Evolutionary conservation across 2,797 vertebrate species (phyloP), one percentile per base, ranked within the genome.

Genomic region (Coregonus sp.): DNA sequence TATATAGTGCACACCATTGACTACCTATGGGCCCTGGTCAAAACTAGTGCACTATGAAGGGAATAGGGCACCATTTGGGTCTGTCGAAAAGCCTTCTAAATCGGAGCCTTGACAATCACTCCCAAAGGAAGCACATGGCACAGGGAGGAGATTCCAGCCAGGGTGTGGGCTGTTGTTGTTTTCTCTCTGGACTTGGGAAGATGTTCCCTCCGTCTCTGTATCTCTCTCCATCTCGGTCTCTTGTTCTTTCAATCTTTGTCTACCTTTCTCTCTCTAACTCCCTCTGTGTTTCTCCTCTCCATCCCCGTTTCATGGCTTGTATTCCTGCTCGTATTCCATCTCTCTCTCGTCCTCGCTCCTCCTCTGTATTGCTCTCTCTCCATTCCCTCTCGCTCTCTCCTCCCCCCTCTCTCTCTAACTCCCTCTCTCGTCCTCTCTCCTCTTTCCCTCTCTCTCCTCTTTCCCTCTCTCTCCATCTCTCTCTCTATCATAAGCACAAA

Each of bases 1-100:
- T 54, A 5, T 54, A 54, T 18, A 56, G 15, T 56, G 52, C 52
- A 56, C 52, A n/a, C 1, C 2, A n/a, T 56, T 56, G 52, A n/a
- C 40, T 47, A 47, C 40, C 9, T 47, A 11, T 47, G 52, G 52
- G 14, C 5, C 16, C 52, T 15, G 52, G 16, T 56, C 16, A 56
- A n/a, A 5, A 47, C 15, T 56, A 56, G 52, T 56, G 52, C 15
- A 18, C 52, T 56, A n/a, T 56, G 5, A 56, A 56, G 52, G 52
- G 52, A 56, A 56, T 56, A 56, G 15, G 1, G 52, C 5, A 5
- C 16, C 15, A n/a, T 56, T 18, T 56, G 52, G 15, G 14, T 54
- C 61, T 72, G 83, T 71, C 76, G 80, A 73, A 86, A 81, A 83
- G 84, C 78, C 72, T 75, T 87, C 91, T 88, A 90, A 90, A 92